A percentile compares a stretch with the other conserved stretches of the same genome.
Conservation (phyloP, 2,113 vertebrate genomes). For the Dipodomys ordii region DNA sequence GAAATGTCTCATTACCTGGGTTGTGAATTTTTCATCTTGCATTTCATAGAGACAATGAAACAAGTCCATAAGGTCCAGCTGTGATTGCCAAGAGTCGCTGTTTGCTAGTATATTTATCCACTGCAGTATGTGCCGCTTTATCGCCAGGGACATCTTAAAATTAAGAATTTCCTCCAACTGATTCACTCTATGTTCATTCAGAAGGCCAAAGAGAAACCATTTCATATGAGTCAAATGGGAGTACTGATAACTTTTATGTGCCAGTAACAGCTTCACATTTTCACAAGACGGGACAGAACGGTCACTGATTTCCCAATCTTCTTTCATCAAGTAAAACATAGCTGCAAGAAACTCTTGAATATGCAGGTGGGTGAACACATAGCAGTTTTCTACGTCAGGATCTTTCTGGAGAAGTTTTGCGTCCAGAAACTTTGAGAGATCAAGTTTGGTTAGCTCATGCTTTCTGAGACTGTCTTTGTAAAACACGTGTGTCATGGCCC, state of each 20-base stretch:
- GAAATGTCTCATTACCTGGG: slow-evolving; percentile 66
- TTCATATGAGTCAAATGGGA: slow-evolving; percentile 61
- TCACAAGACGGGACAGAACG: not conserved
- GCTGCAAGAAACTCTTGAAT: slow-evolving; percentile 83
- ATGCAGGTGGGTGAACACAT: slow-evolving; percentile 77
- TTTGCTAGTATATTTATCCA: slow-evolving; percentile 50
- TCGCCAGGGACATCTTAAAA: slow-evolving; percentile 38
- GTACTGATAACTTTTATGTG: slow-evolving; percentile 35
- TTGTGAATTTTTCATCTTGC: slow-evolving; percentile 71
- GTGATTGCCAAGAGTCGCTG: not conserved
- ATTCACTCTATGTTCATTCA: slow-evolving; percentile 63
- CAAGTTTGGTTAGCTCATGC: slow-evolving; percentile 55
- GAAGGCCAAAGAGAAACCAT: slow-evolving; percentile 77
- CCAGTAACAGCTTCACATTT: slow-evolving; percentile 66
- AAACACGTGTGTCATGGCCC: slow-evolving; percentile 65
- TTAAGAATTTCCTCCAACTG: slow-evolving; percentile 60
- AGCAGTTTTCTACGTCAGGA: slow-evolving; percentile 70
- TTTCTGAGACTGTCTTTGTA: slow-evolving; percentile 69
- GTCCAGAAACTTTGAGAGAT: slow-evolving; percentile 68
- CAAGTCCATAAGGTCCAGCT: slow-evolving; percentile 51
- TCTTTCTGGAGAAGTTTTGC: slow-evolving; percentile 76
- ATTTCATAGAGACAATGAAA: slow-evolving; percentile 75
- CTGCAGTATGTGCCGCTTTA: slow-evolving; percentile 61
- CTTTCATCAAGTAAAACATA: slow-evolving; percentile 77
- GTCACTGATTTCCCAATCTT: not conserved